phyloP scores from a whole-genome alignment of 1,140 invertebrate species.

The Lasioglossum albipes region DNA sequence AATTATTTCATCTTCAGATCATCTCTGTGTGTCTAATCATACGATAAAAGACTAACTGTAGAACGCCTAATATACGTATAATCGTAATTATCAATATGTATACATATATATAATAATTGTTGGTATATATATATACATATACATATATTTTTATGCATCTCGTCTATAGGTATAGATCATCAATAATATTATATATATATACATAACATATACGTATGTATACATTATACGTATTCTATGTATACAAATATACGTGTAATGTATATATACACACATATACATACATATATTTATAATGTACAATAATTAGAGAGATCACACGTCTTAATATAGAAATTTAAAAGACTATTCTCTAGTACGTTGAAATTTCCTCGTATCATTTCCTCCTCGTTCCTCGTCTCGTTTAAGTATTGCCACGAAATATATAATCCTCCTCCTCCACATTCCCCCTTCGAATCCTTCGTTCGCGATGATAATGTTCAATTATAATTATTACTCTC shows the following conservation, averaged over 20 bases:
- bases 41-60: constrained; percentile 77
- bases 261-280: too few species aligned
- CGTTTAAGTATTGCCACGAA: constrained; percentile 78
- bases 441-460: not conserved
- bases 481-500: constrained; percentile 38
- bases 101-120: too few species aligned
- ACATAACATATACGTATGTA: too few species aligned
- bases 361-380: constrained; percentile 66
- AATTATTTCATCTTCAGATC: constrained; percentile 76
- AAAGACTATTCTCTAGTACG: constrained; percentile 79
- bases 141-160: constrained; percentile 73
- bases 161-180: constrained; percentile 72
- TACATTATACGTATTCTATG: constrained; percentile 49
- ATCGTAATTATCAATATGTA: constrained; percentile 64
- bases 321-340: constrained; percentile 80
- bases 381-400: constrained; percentile 22
- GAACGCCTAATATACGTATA: constrained; percentile 73
- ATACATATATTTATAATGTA: constrained; percentile 69
- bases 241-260: constrained; percentile 40
- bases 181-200: not conserved
- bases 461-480: constrained; percentile 62
- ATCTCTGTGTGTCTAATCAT: constrained; percentile 73
- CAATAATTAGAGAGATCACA: constrained; percentile 81
- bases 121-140: constrained; percentile 14
- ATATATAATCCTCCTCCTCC: constrained; percentile 45